Evolutionary conservation across 2,888 invertebrate species (phyloP), one percentile per base, ranked within the genome.

Genomic region (Drosophila anomelani): DNA sequence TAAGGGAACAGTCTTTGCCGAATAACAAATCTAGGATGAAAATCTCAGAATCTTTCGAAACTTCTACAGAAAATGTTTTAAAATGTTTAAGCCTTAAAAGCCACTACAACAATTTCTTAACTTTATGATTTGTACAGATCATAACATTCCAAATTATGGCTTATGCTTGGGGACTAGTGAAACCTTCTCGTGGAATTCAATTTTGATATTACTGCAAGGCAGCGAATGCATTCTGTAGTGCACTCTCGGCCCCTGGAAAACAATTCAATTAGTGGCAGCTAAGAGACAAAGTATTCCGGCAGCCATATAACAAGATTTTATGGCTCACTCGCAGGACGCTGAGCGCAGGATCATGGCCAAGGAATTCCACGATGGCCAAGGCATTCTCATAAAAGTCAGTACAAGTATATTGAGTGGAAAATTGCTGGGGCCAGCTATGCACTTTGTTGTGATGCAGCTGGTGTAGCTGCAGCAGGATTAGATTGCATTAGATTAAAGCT

Each of bases 201-300:
- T 59, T 47, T 68, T 10, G 41, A 17, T 32, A 57, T 69, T 70
- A 51, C 43, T 10, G 36, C 17, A 26, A 41, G 36, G 38, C 47
- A 36, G 29, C 23, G 36, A 49, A 38, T 57, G 68, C 53, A 72
- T 38, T 60, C 39, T 34, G 29, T 13, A 47, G 72, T 9, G 44
- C 46, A 51, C 36, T 43, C 46, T 70, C 12, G 43, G 53, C 58
- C 34, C 46, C 66, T 47, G 43, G 44, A 36, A 59, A 75, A 67
- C 67, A 83, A 86, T 83, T 83, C 81, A 81, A 83, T 82, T 87
- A 81, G 64, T 51, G 54, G 49, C 55, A 43, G 54, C 53, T 74
- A 60, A 36, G 69, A 69, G 53, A 76, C 56, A 69, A 77, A 63
- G 64, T 76, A 71, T 49, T 54, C 59, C 66, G 67, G 67, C 54